Percentiles rank a stretch among this genome's conserved stretches.
phyloP scores from a whole-genome alignment of 2,888 invertebrate species.

The Lasioglossum villosulum region DNA sequence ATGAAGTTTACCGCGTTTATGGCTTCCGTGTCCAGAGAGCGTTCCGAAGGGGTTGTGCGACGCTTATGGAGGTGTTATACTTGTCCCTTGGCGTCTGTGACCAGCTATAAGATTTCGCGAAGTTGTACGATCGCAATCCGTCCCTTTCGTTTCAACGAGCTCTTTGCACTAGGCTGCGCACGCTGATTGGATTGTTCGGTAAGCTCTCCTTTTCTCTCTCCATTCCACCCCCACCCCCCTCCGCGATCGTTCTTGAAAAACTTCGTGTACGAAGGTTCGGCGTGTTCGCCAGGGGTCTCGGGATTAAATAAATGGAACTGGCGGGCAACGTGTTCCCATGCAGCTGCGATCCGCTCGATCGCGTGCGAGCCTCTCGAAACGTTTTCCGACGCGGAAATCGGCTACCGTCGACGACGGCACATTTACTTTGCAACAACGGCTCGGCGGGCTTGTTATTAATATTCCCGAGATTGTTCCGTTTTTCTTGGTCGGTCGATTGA shows the following conservation, averaged over 20 bases:
- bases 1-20: conserved; percentile 41
- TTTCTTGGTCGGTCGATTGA: neutral
- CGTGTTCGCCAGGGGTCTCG: neutral
- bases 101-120: conserved; percentile 76
- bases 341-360: neutral
- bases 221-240: neutral
- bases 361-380: neutral
- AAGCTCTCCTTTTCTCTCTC: conserved; percentile 25
- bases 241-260: conserved; percentile 10
- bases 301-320: conserved; percentile 19
- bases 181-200: conserved; percentile 59
- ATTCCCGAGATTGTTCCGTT: neutral
- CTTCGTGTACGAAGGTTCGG: neutral
- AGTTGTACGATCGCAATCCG: conserved; percentile 75
- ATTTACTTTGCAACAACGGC: conserved; percentile 7
- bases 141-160: conserved; percentile 9
- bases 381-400: neutral
- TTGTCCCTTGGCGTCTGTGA: conserved; percentile 34
- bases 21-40: conserved; percentile 50
- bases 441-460: neutral
- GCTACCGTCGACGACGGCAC: neutral
- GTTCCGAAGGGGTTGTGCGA: conserved; percentile 2
- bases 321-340: neutral
- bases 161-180: conserved; percentile 32
- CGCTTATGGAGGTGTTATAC: conserved; percentile 13